These are phyloP conservation scores for Dryocosmus kuriphilus DNA, from an alignment of 2,888 invertebrate genomes.

Conservation along the genomic window DNA sequence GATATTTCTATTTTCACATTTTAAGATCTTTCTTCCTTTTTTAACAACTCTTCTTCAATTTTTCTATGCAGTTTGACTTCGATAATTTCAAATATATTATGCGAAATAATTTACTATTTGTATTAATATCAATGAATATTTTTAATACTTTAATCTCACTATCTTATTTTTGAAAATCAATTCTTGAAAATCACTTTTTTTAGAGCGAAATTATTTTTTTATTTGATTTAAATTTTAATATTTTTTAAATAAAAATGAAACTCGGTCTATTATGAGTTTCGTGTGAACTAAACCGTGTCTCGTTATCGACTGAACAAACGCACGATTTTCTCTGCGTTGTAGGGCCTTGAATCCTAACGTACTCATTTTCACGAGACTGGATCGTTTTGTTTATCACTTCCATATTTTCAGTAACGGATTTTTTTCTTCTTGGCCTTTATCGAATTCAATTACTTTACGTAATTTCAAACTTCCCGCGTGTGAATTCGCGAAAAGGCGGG, in stretches of 20 bases:
- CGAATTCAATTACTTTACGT: neutral
- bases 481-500: neutral
- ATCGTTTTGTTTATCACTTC: constrained; percentile 14
- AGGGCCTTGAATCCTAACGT: constrained; percentile 23
- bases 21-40: neutral
- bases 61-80: neutral
- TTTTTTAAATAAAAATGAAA: neutral
- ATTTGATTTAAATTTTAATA: neutral
- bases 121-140: too few relatives aligned
- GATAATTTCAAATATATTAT: too few relatives aligned
- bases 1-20: neutral
- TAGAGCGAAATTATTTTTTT: neutral
- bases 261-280: constrained; percentile 7
- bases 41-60: neutral
- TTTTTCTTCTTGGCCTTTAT: constrained; percentile 8
- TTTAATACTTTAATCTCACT: too few relatives aligned
- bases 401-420: neutral
- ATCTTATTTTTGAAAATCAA: too few relatives aligned
- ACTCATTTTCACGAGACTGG: constrained; percentile 1
- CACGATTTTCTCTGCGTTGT: constrained; percentile 57
- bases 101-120: too few relatives aligned
- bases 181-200: neutral
- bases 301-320: constrained; percentile 64
- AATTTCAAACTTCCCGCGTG: neutral
- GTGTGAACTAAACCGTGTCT: constrained; percentile 52